phyloP scores from a whole-genome alignment of 2,113 vertebrate genomes.

The Hippocampus guttulatus region DNA sequence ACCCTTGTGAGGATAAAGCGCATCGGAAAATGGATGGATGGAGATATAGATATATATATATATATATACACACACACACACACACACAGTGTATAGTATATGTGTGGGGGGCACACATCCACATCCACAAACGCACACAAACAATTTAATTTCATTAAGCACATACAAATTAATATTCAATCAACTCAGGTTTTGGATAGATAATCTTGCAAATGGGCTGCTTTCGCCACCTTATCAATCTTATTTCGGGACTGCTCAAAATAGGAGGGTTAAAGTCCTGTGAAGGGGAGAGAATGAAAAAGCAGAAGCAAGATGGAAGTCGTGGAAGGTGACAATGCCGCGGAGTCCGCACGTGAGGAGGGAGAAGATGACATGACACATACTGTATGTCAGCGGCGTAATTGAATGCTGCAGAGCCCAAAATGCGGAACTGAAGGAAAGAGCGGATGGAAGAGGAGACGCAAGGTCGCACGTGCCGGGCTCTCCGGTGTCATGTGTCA shows the following conservation, averaged over 20 bases:
- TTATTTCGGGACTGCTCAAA: not conserved
- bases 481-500: constrained; percentile 21
- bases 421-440: constrained; percentile 1
- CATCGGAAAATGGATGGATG: too few relatives aligned
- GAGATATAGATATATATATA: too few relatives aligned
- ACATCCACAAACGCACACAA: too few relatives aligned
- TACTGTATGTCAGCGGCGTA: constrained; percentile 11
- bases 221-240: not conserved
- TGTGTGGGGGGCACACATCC: too few relatives aligned
- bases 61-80: too few relatives aligned
- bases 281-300: not conserved
- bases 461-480: constrained; percentile 14
- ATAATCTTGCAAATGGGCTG: too few relatives aligned
- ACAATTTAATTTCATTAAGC: too few relatives aligned
- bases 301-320: constrained; percentile 7
- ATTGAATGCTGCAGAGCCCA: constrained; percentile 22
- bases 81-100: too few relatives aligned
- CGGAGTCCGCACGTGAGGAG: constrained; percentile 15
- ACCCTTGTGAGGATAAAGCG: too few relatives aligned
- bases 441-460: not conserved
- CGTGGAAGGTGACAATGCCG: constrained; percentile 4
- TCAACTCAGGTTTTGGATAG: too few relatives aligned
- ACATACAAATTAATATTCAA: too few relatives aligned
- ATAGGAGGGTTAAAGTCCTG: not conserved
- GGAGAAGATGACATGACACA: constrained; percentile 17